Base-by-base conservation (phyloP, 2,888 invertebrate species). In the Meteorus cinctellus region DNA sequence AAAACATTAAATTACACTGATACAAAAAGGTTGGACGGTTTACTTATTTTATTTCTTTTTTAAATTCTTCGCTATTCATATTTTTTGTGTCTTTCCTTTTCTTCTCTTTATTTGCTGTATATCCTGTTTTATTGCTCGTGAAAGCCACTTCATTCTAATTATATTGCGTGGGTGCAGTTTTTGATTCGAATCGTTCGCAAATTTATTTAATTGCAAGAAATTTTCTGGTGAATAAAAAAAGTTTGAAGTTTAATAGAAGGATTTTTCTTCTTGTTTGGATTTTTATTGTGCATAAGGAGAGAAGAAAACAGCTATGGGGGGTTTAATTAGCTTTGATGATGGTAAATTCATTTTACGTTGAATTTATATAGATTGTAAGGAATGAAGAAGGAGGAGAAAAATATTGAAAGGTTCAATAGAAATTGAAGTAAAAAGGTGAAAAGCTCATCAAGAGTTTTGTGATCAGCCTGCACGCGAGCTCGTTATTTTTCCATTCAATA, bases 361-460 rank as follows among this genome's bases (percentile, higher is more conserved):
- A 60, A 41, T 19, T 55, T 6, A 5, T 34, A 24, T 70, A 24
- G 29, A 60, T 8, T 8, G n/a, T 55, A 24, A n/a, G 19, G 19
- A 48, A 48, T 62, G 41, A 16, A 75, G 31, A 48, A 16, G 2
- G 34, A 31, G 29, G 45, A 68, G 29, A 27, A 59, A 41, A 59
- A 36, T 48, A 66, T 27, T 31, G 63, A 70, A 41, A 48, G 51
- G 59, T 65, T 67, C 66, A 73, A 59, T 72, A 48, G 55, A 71
- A 71, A 74, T 77, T 60, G 59, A 77, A 66, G 24, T 59, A 55
- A 19, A 31, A 62, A 51, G 55, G 45, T 69, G 68, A 71, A 55
- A 66, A 62, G 62, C 67, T 80, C 76, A 80, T 80, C 78, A 77
- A 77, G 73, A 76, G 78, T 77, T 80, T 77, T 62, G 71, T 74